Evolutionary conservation across 2,113 vertebrate species (phyloP), one percentile per base, ranked within the genome.

Genomic region (Podarcis raffonei): DNA sequence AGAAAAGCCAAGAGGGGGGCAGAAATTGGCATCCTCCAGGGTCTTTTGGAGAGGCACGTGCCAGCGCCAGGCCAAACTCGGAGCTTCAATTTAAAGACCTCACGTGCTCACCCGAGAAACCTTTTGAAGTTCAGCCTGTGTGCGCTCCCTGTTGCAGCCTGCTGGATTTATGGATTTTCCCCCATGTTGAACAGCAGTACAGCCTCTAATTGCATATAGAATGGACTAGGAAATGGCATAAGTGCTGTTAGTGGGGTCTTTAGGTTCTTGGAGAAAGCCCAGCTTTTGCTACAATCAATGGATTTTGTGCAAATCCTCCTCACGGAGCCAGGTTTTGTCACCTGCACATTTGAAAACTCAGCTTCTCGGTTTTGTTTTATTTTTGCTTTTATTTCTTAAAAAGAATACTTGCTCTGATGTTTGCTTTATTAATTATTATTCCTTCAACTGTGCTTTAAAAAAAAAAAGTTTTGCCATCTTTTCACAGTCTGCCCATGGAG

Each of bases 1-100:
- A 83, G 42, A 53, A 35, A 66, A 53, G 75, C 9, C 48, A 57
- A 71, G 25, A n/a, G 81, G 57, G 22, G 37, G 6, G 66, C 22
- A 90, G 25, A 59, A 42, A 66, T 0, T 0, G 2, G n/a, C 72
- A 78, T 23, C 81, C 75, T 37, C 22, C 0, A 66, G 71, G 79
- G 71, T 66, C 42, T 84, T 71, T 13, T 65, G 0, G 0, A 2
- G 42, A 86, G 84, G 39, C 3, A 32, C 53, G 68, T 7, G n/a
- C 15, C 22, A 39, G 27, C 68, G 75, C 59, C 59, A 87, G 59
- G 32, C 23, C 57, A 68, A 42, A 81, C 15, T 2, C 42, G 59
- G 39, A n/a, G 2, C 72, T 89, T 37, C 53, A 39, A 22, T 65
- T 79, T 65, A 37, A 89, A 65, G 13, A 72, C 62, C 84, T 66